phyloP scores from a whole-genome alignment of 2,888 invertebrate species.

The Trissonchulus sp. region DNA sequence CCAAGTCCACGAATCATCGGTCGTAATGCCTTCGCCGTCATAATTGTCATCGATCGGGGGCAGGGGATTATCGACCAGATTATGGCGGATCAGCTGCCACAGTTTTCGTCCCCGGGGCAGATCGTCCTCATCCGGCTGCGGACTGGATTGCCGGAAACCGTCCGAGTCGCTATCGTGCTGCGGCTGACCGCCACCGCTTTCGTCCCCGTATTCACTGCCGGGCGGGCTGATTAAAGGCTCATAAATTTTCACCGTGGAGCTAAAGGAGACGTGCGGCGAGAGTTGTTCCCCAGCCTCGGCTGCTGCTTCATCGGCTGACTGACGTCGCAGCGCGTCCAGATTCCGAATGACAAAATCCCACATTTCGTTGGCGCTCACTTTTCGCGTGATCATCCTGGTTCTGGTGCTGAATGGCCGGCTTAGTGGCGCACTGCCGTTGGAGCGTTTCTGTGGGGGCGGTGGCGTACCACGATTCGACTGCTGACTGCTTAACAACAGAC shows the following conservation, averaged over 20 bases:
- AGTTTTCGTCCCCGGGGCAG: background rate
- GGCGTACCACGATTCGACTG: background rate
- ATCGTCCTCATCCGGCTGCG: background rate
- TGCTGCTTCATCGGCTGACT: background rate
- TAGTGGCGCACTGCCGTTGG: too few species aligned
- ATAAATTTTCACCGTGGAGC: background rate
- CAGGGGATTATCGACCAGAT: background rate
- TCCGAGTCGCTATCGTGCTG: background rate
- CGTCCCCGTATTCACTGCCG: background rate
- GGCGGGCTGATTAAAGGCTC: background rate
- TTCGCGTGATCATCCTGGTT: too few species aligned
- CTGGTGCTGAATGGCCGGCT: too few species aligned
- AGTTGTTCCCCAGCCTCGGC: background rate
- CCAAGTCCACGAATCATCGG: background rate
- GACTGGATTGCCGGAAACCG: background rate
- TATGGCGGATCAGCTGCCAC: background rate
- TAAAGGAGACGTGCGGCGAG: background rate
- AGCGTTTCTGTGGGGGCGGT: background rate
- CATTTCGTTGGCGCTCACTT: background rate
- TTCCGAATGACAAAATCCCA: background rate
- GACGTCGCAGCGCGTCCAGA: background rate
- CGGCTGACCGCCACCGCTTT: too few species aligned
- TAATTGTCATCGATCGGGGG: background rate
- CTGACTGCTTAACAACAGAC: background rate
- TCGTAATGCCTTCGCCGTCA: background rate